Evolutionary conservation across 2,888 invertebrate genomes (phyloP).

Genomic region (Leistus spinibarbis): DNA sequence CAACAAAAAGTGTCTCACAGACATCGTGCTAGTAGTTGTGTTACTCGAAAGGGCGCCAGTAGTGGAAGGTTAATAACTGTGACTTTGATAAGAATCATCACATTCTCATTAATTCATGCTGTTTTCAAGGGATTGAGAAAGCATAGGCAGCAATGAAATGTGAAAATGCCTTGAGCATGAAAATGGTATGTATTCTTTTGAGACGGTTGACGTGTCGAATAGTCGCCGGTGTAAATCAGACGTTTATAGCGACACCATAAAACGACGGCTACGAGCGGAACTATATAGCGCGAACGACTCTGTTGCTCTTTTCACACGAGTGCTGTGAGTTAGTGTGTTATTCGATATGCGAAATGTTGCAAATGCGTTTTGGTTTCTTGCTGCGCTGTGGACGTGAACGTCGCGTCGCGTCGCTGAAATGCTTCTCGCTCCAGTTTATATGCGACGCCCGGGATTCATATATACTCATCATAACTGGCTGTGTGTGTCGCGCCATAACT

Average conservation of each 20-base stretch:
- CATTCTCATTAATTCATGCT: no score
- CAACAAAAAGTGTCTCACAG: no score
- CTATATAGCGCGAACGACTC: not conserved
- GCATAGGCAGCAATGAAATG: no score
- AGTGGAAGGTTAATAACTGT: no score
- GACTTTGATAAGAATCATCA: no score
- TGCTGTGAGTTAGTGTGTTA: not conserved
- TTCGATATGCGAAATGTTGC: slow-evolving; percentile 6
- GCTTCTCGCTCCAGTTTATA: not conserved
- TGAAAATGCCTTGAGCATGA: no score
- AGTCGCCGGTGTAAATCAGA: not conserved
- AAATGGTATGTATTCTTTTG: not conserved
- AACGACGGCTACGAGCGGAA: not conserved
- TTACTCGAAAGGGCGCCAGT: no score
- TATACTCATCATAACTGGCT: not conserved
- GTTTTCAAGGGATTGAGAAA: no score
- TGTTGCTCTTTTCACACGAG: not conserved
- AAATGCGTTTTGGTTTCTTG: not conserved
- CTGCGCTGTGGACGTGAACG: not conserved
- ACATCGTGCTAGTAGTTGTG: no score
- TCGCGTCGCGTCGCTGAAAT: no score
- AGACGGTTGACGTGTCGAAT: not conserved
- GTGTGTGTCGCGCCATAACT: not conserved
- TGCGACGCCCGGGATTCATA: slow-evolving; percentile 1
- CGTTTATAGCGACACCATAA: slow-evolving; percentile 3